Evolutionary conservation across 1,140 invertebrate species (phyloP), one percentile per base, ranked within the genome.

Genomic region (Heliconius himera): DNA sequence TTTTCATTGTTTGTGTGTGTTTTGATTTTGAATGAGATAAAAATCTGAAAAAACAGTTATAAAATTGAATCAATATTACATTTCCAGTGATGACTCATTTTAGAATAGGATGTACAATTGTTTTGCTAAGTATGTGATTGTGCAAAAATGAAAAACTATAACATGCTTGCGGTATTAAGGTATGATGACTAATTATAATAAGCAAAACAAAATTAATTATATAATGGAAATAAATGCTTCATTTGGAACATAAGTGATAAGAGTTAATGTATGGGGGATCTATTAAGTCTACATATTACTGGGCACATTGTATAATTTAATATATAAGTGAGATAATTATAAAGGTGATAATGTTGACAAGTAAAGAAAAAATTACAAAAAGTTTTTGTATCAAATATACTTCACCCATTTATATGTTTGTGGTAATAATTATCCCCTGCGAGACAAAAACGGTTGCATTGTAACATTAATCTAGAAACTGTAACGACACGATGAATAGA

Each of bases 1-100:
- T 90, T 87, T 89, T 91, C 49, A 91, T 78, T n/a, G 87, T 81
- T 71, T 90, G 89, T 73, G 86, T 90, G 70, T 90, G 89, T 81
- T 90, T 91, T 56, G 83, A 74, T 73, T 85, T 81, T 76, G 88
- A 82, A 29, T 86, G 81, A 36, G 83, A 81, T 26, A 84, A n/a
- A 75, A 84, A 85, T 81, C 88, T 92, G 84, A 78, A 90, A 86
- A 54, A 6, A n/a, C n/a, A 22, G 18, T 56, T 38, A 60, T 22
- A 54, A 56, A 70, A 70, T 41, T 20, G 9, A 72, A 73, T 38
- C 29, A 66, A 71, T 71, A 46, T 71, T 76, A 13, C 13, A 26
- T 1, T 41, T 56, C 66, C 9, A 13, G 51, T 76, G 51, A 73
- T 66, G 38, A 73, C n/a, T 70, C 46, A 73, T 54, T 54, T 6